Base-by-base conservation (phyloP, 1,140 invertebrate genomes). In the Zaprionus capensis region DNA sequence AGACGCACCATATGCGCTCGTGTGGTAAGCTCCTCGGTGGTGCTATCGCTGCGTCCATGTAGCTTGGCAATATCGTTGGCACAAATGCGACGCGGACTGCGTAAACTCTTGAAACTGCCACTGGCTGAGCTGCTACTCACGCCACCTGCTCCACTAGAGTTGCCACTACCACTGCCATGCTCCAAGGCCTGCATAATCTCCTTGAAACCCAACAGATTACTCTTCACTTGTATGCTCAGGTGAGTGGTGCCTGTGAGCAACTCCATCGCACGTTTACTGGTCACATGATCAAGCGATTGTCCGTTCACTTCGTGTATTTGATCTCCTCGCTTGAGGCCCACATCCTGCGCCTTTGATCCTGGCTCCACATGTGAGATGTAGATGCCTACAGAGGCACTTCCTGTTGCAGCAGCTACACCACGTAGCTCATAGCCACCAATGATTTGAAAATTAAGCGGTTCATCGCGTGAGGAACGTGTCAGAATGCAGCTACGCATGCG, bases 301-400 rank as follows among this genome's bases (percentile, higher is more conserved):
- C 98, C 98, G 93, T 99, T 99, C 0, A 99, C 98, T 94, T 99
- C 98, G 64, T 99, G 94, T 73, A 99, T 97, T 94, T 99, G 98
- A 94, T 99, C 99, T 2, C 99, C 99, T 58, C 98, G 94, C 93
- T 99, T 99, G 17, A 99, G 93, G 1, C 99, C 99, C n/a, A 98
- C 97, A 88, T 99, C 97, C 93, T 98, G 97, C 0, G 98, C 98
- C 93, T 98, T 98, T 3, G 98, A 98, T 65, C 96, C 96, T 77
- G 96, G 96, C 83, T 99, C 98, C 20, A 99, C 96, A 94, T 98
- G 97, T 12, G 97, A 96, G 68, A 99, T 97, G 94, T 99, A 99
- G 68, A 99, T 98, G 15, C 98, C 98, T 6, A 92, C 88, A 0
- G 82, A 68, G 93, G 96, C 97, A 57, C 96, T 96, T 65, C 94